Base-by-base conservation (phyloP, 2,797 vertebrate species). In the Bufotes viridis region DNA sequence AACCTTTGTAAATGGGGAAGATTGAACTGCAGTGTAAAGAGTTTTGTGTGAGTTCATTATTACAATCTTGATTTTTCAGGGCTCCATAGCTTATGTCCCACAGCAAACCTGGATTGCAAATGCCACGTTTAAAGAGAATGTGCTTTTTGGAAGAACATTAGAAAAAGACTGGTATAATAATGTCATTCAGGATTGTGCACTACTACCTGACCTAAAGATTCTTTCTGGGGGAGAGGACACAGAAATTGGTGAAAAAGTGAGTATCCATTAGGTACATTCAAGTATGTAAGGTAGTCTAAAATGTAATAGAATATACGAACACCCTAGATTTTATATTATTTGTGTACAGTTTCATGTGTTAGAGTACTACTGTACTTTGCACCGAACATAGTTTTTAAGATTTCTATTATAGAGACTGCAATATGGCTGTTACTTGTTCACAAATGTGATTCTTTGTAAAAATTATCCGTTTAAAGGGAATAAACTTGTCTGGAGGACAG, bases 41-140 rank as follows among this genome's bases (percentile, higher is more conserved):
- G 4, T 42, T 42, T 42, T 42, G 42, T 42, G 42, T 42, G 42
- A 42, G 42, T 42, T 42, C 42, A 42, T 42, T 42, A 42, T 42
- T 42, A 42, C 6, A 42, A 42, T 7, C 42, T 22, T 20, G 1
- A 14, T 55, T 78, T 90, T 85, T 15, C 87, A 99, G 98, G 97
- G 96, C 79, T 94, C 96, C 0, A 90, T 96, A 89, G 98, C 97
- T 0, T 99, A 98, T 9, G 96, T 98, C 8, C 97, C 98, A 24
- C 98, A 99, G 94, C 96, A 98, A 93, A 96, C 97, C 13, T 99
- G 98, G 98, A 96, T 99, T 90, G 97, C 98, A 91, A 99, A 98
- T 26, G 94, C 95, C 85, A 97, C 97, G 0, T 94, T 99, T 89
- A 95, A 96, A 89, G 96, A 98, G 81, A 99, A 99, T 74, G 94